Base-by-base conservation (phyloP, 1,140 invertebrate genomes). In the Leptoteleia sp. region DNA sequence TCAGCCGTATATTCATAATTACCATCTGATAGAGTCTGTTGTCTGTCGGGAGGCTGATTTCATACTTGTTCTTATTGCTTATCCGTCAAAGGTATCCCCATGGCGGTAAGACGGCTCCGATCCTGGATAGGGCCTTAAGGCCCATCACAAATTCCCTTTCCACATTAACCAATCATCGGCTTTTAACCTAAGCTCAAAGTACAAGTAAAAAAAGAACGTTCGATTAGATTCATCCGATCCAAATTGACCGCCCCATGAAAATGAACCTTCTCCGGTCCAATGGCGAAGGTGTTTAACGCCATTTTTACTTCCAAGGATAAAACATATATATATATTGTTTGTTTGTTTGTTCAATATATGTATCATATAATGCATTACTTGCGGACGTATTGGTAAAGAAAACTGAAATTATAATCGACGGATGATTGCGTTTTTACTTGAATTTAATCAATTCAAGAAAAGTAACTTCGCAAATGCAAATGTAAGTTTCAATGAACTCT, bases 1-100 rank as follows among this genome's bases (percentile, higher is more conserved):
- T 89, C 86, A 88, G 81, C 83, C 85, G 72, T 84, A 85, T 85
- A 85, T 85, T 87, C 87, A 86, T 89, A 89, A 89, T 89, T 89
- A 89, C 88, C 83, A 88, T 89, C 85, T 88, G 87, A 89, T 89
- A 89, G 87, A 88, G 87, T 88, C 85, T 81, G 86, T 87, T 87
- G 87, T 88, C 85, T 85, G 88, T 88, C 84, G 84, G 71, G 85
- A 85, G 82, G 84, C 82, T 85, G 87, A 88, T 89, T 88, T 87
- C 76, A 86, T 87, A 85, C 86, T 88, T 88, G 82, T 86, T 89
- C 83, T 84, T 88, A 80, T 88, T 89, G 82, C 82, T 80, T 80
- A 76, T 82, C 83, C 87, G 86, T 88, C 88, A 89, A 88, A 88
- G 81, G 82, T 83, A 87, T 87, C 83, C 84, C 85, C 71, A 81